phyloP scores from a whole-genome alignment of 2,888 invertebrate genomes.

The Mimachlamys varia region DNA sequence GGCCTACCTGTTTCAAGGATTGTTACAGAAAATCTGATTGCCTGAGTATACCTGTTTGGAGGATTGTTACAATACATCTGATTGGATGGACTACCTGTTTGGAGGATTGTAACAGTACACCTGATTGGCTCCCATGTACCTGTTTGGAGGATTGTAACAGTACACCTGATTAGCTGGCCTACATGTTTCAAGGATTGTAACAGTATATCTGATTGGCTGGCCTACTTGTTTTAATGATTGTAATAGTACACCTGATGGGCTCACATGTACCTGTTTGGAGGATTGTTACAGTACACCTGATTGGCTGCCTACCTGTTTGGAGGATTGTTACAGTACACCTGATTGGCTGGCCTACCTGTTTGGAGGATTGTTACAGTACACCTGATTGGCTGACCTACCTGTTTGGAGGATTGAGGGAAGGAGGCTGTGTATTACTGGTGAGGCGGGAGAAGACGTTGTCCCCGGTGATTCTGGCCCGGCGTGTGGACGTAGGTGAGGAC shows the following conservation, averaged over 20 bases:
- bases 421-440: constrained; percentile 82
- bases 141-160: too few relatives aligned
- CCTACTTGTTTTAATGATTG: neutral
- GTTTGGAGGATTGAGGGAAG: constrained; percentile 54
- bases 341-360: neutral
- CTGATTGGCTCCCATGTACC: neutral
- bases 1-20: too few relatives aligned
- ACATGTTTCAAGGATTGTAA: neutral
- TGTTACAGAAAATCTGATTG: too few relatives aligned
- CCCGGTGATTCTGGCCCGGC: constrained; percentile 81
- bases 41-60: too few relatives aligned
- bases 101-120: constrained; percentile 38
- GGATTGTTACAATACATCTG: too few relatives aligned
- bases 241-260: neutral
- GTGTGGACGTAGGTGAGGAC: constrained; percentile 83
- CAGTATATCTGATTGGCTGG: neutral
- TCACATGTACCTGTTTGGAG: constrained; percentile 45
- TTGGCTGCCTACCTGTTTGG: neutral
- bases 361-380: too few relatives aligned
- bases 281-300: constrained; percentile 1
- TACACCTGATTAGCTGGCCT: too few relatives aligned
- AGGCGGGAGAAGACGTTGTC: constrained; percentile 91
- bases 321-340: neutral
- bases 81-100: too few relatives aligned
- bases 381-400: constrained; percentile 55